A percentile compares a stretch with the other conserved stretches of the same genome.
Conservation (phyloP, 2,888 invertebrate genomes). For the Drosophila ezoana region DNA sequence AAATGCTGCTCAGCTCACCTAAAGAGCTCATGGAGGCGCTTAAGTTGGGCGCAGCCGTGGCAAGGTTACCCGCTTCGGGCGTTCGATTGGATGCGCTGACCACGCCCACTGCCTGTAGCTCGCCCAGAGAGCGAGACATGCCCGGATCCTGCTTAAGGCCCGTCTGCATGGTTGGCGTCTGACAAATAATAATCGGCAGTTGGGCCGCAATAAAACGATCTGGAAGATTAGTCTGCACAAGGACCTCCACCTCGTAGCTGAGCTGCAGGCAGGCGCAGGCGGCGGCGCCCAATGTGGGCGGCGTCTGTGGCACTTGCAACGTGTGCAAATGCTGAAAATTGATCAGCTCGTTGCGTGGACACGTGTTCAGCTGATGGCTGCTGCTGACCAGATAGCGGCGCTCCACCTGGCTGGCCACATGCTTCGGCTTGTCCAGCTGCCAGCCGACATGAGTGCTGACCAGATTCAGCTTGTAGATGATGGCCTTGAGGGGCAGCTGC, state of each 20-base stretch:
- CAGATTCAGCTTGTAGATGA: slow-evolving; percentile 72
- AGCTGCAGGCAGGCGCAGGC: slow-evolving; percentile 76
- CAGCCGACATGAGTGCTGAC: slow-evolving; percentile 63
- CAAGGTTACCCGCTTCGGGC: slow-evolving; percentile 23
- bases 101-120: slow-evolving; percentile 20
- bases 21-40: slow-evolving; percentile 61
- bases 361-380: slow-evolving; percentile 47
- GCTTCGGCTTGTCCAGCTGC: slow-evolving; percentile 55
- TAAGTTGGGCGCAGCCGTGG: slow-evolving; percentile 26
- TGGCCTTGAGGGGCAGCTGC: slow-evolving; percentile 56
- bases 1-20: slow-evolving; percentile 48
- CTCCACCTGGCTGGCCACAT: slow-evolving; percentile 49
- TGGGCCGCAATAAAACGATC: slow-evolving; percentile 58
- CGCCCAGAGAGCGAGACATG: slow-evolving; percentile 11
- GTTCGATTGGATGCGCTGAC: slow-evolving; percentile 46
- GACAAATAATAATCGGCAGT: slow-evolving; percentile 73
- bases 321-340: slow-evolving; percentile 70
- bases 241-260: slow-evolving; percentile 78
- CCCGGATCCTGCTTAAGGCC: slow-evolving; percentile 3
- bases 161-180: slow-evolving; percentile 4
- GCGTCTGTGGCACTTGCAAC: slow-evolving; percentile 65
- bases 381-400: slow-evolving; percentile 52
- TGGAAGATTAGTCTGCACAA: slow-evolving; percentile 49
- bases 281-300: slow-evolving; percentile 58
- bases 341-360: slow-evolving; percentile 44